Conservation (phyloP, 2,888 invertebrate genomes). For the Archips xylosteana region DNA sequence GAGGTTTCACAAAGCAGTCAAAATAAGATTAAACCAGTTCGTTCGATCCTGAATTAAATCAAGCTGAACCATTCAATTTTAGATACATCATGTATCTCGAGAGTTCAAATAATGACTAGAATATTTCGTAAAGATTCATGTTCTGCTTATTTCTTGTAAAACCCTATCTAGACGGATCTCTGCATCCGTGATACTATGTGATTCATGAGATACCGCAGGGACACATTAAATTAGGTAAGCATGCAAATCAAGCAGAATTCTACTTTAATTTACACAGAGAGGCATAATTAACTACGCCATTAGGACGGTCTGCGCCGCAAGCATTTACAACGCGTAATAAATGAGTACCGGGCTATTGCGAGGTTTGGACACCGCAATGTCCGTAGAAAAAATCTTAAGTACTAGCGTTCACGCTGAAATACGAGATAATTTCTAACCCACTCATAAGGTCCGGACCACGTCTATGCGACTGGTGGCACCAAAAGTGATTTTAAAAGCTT, state of each 20-base stretch:
- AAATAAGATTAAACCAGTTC: too few species aligned
- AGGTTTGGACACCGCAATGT: neutral
- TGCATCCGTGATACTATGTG: neutral
- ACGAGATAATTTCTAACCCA: too few species aligned
- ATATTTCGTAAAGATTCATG: too few species aligned
- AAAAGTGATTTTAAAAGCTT: too few species aligned
- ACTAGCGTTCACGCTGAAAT: too few species aligned
- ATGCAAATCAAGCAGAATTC: conserved; percentile 10
- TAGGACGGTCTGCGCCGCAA: conserved; percentile 4
- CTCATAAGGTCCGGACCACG: too few species aligned
- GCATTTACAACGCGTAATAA: neutral
- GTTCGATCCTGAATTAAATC: too few species aligned
- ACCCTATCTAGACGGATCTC: neutral
- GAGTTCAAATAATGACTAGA: neutral
- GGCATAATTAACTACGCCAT: neutral
- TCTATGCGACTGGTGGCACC: too few species aligned
- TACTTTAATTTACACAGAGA: conserved; percentile 5
- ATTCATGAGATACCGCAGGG: conserved; percentile 9
- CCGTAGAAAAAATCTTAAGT: too few species aligned
- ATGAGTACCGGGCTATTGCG: neutral
- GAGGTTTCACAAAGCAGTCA: too few species aligned
- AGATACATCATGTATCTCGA: neutral
- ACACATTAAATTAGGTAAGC: conserved; percentile 19
- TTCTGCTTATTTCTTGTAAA: neutral
- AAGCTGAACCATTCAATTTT: too few species aligned